These are phyloP conservation scores for Xenopus borealis DNA, from an alignment of 2,113 vertebrate species.

Conservation along the genomic window DNA sequence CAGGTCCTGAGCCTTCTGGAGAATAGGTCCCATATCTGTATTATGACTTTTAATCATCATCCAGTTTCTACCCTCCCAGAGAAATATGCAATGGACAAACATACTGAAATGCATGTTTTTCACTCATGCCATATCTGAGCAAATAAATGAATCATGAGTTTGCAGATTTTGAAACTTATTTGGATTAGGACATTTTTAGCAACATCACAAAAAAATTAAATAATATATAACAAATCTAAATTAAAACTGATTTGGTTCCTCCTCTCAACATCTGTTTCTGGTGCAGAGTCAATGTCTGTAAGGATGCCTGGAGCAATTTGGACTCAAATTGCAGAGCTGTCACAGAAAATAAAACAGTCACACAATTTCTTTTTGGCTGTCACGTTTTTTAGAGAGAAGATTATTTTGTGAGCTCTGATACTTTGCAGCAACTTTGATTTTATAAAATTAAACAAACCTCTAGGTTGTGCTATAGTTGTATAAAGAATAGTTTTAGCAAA, in stretches of 20 bases:
- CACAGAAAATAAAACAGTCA: conserved; percentile 30
- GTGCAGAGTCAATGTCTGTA: conserved; percentile 17
- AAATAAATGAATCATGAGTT: no score
- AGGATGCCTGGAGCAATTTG: conserved; percentile 29
- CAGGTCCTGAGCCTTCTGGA: no score
- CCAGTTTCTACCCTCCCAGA: no score
- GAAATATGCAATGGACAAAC: no score
- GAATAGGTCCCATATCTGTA: no score
- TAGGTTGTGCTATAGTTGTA: no score
- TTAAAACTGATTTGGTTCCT: conserved; percentile 24
- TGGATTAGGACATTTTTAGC: no score
- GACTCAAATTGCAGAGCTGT: conserved; percentile 36
- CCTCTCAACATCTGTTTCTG: conserved; percentile 27
- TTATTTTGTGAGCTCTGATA: not conserved
- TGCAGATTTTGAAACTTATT: no score
- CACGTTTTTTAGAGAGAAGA: conserved; percentile 8
- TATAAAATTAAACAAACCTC: not conserved
- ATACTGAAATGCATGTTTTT: no score
- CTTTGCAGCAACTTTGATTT: not conserved
- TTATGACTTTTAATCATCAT: no score
- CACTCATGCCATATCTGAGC: no score
- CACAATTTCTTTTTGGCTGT: conserved; percentile 9
- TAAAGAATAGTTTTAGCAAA: no score
- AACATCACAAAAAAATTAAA: not conserved
- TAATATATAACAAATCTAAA: conserved; percentile 9